Evolutionary conservation across 1,140 invertebrate genomes (phyloP).

Genomic region (Leguminivora glycinivorella): DNA sequence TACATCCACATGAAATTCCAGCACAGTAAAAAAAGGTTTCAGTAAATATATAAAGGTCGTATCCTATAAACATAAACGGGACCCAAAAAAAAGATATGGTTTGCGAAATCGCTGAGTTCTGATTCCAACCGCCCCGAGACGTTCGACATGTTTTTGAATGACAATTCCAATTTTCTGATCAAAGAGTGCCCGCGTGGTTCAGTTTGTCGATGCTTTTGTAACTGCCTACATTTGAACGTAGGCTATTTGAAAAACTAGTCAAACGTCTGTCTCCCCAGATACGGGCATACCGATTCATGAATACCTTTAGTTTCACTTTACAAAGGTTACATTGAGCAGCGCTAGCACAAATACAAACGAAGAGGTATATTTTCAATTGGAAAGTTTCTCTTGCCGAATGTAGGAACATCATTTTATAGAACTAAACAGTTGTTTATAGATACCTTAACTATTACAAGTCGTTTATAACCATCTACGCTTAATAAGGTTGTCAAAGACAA

Average conservation of each 20-base stretch:
- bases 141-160: constrained; percentile 35
- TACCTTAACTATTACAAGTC: not conserved
- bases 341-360: constrained; percentile 1
- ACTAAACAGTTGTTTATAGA: not conserved
- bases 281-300: constrained; percentile 15
- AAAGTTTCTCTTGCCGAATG: not conserved
- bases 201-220: constrained; percentile 31
- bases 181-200: constrained; percentile 36
- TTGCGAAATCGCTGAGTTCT: not conserved
- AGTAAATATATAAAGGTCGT: not conserved
- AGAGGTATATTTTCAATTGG: constrained; percentile 2
- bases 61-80: not conserved
- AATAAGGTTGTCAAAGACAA: not conserved
- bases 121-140: constrained; percentile 11
- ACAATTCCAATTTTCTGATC: constrained; percentile 42
- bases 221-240: constrained; percentile 12
- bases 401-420: not conserved
- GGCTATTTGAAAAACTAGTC: constrained; percentile 17
- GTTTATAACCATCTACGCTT: not conserved
- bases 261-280: constrained; percentile 14
- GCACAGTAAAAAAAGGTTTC: not conserved
- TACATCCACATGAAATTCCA: not conserved
- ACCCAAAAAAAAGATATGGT: not conserved
- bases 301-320: constrained; percentile 29
- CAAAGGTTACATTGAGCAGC: constrained; percentile 16